Evolutionary conservation across 2,113 vertebrate species (phyloP).

Genomic region (Formicarius rufipectus): DNA sequence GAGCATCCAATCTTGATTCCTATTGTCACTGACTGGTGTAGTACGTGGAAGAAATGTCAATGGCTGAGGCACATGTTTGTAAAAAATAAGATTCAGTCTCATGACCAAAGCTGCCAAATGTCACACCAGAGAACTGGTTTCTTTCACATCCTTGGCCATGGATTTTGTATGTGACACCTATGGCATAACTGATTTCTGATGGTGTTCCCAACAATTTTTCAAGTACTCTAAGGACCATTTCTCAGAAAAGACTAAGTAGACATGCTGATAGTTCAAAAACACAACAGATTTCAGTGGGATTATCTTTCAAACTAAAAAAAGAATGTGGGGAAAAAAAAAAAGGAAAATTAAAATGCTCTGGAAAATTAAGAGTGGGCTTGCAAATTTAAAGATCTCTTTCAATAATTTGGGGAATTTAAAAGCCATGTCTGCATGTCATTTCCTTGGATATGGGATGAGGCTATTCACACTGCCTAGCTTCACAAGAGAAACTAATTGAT

Average conservation of each 20-base stretch:
- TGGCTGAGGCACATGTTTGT: not conserved
- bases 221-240: not conserved
- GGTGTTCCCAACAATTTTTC: not conserved
- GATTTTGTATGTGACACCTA: not conserved
- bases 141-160: not conserved
- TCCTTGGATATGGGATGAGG: not conserved
- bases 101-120: not conserved
- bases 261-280: not conserved
- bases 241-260: not conserved
- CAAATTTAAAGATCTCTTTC: not conserved
- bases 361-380: not conserved
- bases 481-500: not conserved
- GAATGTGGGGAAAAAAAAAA: not conserved
- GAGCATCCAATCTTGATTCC: not conserved
- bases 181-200: not conserved
- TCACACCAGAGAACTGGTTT: not conserved
- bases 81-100: not conserved
- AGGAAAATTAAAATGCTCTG: not conserved
- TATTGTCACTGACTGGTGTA: not conserved
- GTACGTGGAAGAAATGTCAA: not conserved
- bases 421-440: not conserved
- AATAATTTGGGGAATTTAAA: not conserved
- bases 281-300: not conserved
- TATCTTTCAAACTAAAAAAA: not conserved
- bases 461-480: not conserved